Percentiles rank a stretch among this genome's conserved stretches.
Conservation (phyloP, 1,140 invertebrate genomes). For the Bombus sibiricus region DNA sequence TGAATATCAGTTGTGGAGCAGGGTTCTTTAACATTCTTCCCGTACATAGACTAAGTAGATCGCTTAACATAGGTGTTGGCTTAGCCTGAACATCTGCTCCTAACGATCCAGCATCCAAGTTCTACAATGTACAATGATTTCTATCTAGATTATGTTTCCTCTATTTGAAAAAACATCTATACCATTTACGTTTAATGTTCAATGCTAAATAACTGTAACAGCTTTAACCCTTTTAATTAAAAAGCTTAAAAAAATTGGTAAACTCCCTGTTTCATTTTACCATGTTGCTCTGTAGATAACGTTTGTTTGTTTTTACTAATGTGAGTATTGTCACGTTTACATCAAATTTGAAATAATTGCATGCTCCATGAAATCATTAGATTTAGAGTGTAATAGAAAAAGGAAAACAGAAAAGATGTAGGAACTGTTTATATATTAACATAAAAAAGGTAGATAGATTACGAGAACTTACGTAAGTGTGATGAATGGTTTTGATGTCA, state of each 20-base stretch:
- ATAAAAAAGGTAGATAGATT: background rate
- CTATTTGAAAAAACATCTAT: slow-evolving; percentile 53
- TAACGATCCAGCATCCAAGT: slow-evolving; percentile 76
- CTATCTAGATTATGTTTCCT: slow-evolving; percentile 61
- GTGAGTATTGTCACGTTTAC: background rate
- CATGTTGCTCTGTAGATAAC: background rate
- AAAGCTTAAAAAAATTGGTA: background rate
- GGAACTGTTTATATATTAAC: background rate
- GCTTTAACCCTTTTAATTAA: background rate
- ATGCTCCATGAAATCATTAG: slow-evolving; percentile 25
- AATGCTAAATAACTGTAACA: slow-evolving; percentile 19
- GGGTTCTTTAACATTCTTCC: slow-evolving; percentile 75
- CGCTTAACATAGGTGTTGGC: slow-evolving; percentile 73
- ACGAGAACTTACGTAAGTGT: slow-evolving; percentile 74
- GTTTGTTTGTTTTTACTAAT: background rate
- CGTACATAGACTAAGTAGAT: slow-evolving; percentile 74
- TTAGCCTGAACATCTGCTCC: slow-evolving; percentile 77
- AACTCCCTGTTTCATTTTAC: slow-evolving; percentile 23
- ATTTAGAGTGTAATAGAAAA: slow-evolving; percentile 27
- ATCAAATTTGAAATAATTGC: slow-evolving; percentile 1
- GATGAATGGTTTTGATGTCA: slow-evolving; percentile 76
- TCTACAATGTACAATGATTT: slow-evolving; percentile 77
- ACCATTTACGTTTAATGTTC: slow-evolving; percentile 34
- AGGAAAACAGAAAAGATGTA: slow-evolving; percentile 15
- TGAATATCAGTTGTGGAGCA: slow-evolving; percentile 72